Conservation (phyloP, 2,797 vertebrate species). For the Myotis pilosus region DNA sequence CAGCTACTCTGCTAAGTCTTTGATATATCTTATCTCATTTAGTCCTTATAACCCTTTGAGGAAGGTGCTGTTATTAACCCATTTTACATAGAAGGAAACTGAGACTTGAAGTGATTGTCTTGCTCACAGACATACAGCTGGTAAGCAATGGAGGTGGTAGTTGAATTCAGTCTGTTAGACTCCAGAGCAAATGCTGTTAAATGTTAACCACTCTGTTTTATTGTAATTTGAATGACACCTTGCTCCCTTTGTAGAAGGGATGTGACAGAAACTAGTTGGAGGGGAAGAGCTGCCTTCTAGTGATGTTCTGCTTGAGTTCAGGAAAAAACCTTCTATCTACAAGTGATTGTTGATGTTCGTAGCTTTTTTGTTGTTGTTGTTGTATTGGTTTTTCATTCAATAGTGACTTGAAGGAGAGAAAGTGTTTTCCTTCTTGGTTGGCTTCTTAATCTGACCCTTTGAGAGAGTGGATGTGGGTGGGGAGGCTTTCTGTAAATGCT, state of each 20-base stretch:
- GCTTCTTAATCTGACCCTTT: not conserved
- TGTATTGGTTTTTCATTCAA: not conserved
- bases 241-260: not conserved
- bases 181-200: not conserved
- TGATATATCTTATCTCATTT: not conserved
- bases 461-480: not conserved
- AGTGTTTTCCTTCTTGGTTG: not conserved
- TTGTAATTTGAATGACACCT: not conserved
- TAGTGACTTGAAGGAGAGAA: not conserved
- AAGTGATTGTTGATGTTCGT: not conserved
- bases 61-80: not conserved
- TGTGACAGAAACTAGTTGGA: not conserved
- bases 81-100: not conserved
- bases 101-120: not conserved
- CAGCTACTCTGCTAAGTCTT: not conserved
- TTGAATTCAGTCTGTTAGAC: not conserved
- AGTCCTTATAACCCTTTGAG: not conserved
- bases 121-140: not conserved
- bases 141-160: not conserved
- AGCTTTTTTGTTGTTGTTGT: not conserved
- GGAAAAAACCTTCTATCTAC: not conserved
- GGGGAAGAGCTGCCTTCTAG: not conserved
- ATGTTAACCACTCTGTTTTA: not conserved
- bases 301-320: not conserved
- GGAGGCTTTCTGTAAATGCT: not conserved